Base-by-base conservation (phyloP, 37 sponge, comb jelly and placozoan species). In the Amphimedon queenslandica region DNA sequence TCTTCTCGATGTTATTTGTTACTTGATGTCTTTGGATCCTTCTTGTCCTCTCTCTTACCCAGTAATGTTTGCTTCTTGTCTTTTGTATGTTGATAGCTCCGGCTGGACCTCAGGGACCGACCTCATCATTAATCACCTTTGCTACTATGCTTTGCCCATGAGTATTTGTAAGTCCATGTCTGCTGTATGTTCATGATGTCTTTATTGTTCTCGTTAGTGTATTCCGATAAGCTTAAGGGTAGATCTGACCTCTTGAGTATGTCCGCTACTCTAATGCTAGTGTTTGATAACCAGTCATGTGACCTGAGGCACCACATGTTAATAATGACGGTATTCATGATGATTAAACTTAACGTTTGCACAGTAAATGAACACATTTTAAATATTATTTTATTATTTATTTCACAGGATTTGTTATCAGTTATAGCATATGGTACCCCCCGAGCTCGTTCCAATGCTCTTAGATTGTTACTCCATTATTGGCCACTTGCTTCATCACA, bases 341-440 rank as follows among this genome's bases (percentile, higher is more conserved):
- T 33, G 42, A 72, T 88, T 41, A 88, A 88, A 78, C 82, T 70
- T 42, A 67, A 88, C 37, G 75, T 88, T 43, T 82, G 83, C 43
- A 69, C 42, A 37, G 83, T 83, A 40, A 70, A 77, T 31, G 16
- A 36, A 65, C 66, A 65, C 33, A 25, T n/a, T 5, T 34, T 34
- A 13, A 13, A 47, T n/a, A n/a, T n/a, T n/a, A 29, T 27, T 27
- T 27, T 27, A 18, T 16, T 61, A 21, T 16, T 61, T 27, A 18
- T 16, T 37, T 6, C 6, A 10, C 67, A 80, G 81, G 87, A 87
- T 42, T 41, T 87, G 37, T 58, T 87, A 27, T 70, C 76, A 40
- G 77, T 76, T 0, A 76, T 87, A 58, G 77, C 81, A 23, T 74
- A 58, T 42, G 87, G 87, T 16, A 80, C 81, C 0, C 32, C 56